These are phyloP conservation scores for Cacajao melanocephalus DNA, from an alignment of 2,797 vertebrate genomes.

Conservation along the genomic window DNA sequence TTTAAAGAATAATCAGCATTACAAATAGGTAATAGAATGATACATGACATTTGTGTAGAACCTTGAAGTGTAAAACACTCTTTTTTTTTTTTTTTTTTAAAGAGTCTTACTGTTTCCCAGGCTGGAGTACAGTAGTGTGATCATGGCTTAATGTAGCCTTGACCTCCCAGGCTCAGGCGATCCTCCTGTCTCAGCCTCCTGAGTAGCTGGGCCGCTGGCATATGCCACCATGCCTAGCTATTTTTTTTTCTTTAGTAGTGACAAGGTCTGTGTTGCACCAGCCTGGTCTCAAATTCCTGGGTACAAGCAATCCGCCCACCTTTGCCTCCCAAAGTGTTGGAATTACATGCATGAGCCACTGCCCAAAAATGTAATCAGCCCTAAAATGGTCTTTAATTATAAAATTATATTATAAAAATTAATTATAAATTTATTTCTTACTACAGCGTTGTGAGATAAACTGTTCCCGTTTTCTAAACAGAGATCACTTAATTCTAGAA, in stretches of 20 bases:
- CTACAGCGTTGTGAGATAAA: background rate
- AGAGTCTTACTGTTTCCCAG: background rate
- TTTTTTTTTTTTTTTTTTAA: background rate
- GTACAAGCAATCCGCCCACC: background rate
- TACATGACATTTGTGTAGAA: background rate
- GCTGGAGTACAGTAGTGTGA: background rate
- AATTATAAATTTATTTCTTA: slow-evolving; percentile 14
- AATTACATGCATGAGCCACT: background rate
- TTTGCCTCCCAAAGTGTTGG: background rate
- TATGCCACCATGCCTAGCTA: fast-evolving
- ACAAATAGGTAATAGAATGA: background rate
- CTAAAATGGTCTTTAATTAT: background rate
- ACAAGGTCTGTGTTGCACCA: background rate
- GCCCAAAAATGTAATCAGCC: background rate
- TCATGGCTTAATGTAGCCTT: background rate
- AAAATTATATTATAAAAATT: background rate
- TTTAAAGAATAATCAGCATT: background rate
- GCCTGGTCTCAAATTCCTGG: background rate
- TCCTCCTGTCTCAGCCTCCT: background rate
- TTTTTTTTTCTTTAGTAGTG: background rate
- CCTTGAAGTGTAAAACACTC: background rate
- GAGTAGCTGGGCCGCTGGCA: background rate
- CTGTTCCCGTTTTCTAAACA: background rate
- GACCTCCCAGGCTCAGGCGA: background rate
- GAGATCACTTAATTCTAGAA: background rate